Percentiles rank a stretch among this genome's conserved stretches.
These are phyloP conservation scores for Schizopygopsis pylzovi DNA, from an alignment of 2,797 vertebrate species.

Conservation along the genomic window DNA sequence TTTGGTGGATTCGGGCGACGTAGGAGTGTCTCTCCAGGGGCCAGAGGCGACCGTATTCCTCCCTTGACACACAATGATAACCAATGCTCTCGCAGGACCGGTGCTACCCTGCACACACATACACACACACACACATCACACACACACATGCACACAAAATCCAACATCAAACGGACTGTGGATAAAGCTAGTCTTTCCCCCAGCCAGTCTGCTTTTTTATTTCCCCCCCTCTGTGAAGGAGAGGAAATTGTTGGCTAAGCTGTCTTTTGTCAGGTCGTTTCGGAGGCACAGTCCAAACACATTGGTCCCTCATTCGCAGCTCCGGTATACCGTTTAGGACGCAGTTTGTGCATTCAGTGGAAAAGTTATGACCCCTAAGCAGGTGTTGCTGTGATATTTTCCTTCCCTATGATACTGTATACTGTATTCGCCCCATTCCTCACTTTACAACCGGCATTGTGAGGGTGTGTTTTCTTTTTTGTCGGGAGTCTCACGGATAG, in stretches of 20 bases:
- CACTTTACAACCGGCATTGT: neutral
- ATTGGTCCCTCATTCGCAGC: conserved; percentile 44
- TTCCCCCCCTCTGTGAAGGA: conserved; percentile 60
- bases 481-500: neutral
- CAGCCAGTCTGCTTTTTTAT: conserved; percentile 62
- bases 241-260: conserved; percentile 63
- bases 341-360: conserved; percentile 23
- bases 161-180: conserved; percentile 70
- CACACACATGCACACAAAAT: conserved; percentile 60
- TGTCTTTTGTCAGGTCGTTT: conserved; percentile 66
- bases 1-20: conserved; percentile 69
- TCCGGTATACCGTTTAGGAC: conserved; percentile 42
- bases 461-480: neutral
- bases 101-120: conserved; percentile 56
- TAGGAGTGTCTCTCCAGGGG: conserved; percentile 61
- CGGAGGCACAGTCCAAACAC: conserved; percentile 60
- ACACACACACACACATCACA: conserved; percentile 37
- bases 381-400: conserved; percentile 25
- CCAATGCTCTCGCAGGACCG: conserved; percentile 64
- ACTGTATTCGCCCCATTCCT: neutral
- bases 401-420: neutral
- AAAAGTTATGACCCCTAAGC: conserved; percentile 34
- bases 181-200: conserved; percentile 67
- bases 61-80: conserved; percentile 68
- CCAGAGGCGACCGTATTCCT: conserved; percentile 58